Percentiles rank a stretch among this genome's conserved stretches.
Conservation (phyloP, 2,113 vertebrate species). For the Panthera uncia region DNA sequence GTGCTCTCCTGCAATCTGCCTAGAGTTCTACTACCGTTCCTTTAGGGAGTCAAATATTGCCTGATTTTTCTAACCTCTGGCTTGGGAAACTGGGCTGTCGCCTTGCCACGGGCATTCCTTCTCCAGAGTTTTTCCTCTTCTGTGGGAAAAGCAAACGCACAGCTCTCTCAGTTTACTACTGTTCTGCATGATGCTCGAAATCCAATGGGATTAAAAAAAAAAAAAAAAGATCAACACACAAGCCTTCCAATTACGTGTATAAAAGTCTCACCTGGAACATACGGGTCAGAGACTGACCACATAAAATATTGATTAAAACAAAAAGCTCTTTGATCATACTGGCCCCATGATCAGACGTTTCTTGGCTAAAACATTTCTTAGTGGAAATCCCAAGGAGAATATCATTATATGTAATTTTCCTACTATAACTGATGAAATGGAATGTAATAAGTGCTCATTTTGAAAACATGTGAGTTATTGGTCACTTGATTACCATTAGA, state of each 20-base stretch:
- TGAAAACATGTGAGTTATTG: conserved; percentile 61
- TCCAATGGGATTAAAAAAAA: neutral
- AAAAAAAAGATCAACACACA: neutral
- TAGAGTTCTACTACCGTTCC: neutral
- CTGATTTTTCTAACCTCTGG: conserved; percentile 50
- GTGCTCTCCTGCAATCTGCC: neutral
- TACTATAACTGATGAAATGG: conserved; percentile 60
- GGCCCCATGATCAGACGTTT: conserved; percentile 25
- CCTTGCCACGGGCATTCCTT: neutral
- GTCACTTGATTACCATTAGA: conserved; percentile 70
- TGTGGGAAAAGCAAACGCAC: conserved; percentile 31
- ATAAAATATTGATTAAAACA: neutral
- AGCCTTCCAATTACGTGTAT: neutral
- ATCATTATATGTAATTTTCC: conserved; percentile 68
- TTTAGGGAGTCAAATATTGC: neutral
- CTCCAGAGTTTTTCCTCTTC: conserved; percentile 13
- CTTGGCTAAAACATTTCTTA: conserved; percentile 55
- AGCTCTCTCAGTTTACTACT: conserved; percentile 11
- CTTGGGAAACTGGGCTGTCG: conserved; percentile 61
- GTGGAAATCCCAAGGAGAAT: conserved; percentile 49
- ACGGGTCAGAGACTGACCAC: neutral
- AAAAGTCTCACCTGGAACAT: conserved; percentile 24
- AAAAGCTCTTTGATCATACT: conserved; percentile 43
- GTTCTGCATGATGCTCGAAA: neutral
- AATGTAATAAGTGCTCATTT: conserved; percentile 64